Evolutionary conservation across 2,888 invertebrate genomes (phyloP).

Genomic region (Toxonevra muliebris): DNA sequence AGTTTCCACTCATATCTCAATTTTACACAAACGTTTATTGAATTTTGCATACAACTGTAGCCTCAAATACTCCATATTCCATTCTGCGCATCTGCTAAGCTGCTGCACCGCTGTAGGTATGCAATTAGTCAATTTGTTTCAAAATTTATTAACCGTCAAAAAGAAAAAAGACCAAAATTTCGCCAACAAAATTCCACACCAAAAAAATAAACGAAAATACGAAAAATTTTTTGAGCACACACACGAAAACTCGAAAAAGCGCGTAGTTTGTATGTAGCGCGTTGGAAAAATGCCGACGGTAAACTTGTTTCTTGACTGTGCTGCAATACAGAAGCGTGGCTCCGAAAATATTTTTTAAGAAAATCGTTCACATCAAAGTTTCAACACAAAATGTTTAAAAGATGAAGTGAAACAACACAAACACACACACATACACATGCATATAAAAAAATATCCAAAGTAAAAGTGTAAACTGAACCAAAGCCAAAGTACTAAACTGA

Average conservation of each 20-base stretch:
- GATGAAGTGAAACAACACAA: neutral
- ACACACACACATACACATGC: no score
- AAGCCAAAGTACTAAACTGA: neutral
- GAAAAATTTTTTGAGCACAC: conserved; percentile 8
- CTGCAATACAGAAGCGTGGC: no score
- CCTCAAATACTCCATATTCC: neutral
- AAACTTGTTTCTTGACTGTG: conserved; percentile 41
- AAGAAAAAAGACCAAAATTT: conserved; percentile 33
- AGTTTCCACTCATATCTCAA: no score
- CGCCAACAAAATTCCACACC: no score
- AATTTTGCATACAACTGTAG: neutral
- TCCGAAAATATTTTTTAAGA: no score
- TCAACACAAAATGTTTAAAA: no score
- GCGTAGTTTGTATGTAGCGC: conserved; percentile 6
- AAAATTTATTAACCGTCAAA: conserved; percentile 60
- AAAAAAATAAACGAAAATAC: neutral
- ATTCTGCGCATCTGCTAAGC: no score
- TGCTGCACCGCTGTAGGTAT: conserved; percentile 49
- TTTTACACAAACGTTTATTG: no score
- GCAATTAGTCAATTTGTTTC: conserved; percentile 61
- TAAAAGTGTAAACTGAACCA: neutral
- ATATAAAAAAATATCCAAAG: no score
- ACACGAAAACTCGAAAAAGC: neutral
- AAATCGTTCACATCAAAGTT: no score
- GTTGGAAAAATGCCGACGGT: conserved; percentile 54